These are phyloP conservation scores for Catostomus latipinnis DNA, from an alignment of 2,797 vertebrate genomes.

Conservation along the genomic window DNA sequence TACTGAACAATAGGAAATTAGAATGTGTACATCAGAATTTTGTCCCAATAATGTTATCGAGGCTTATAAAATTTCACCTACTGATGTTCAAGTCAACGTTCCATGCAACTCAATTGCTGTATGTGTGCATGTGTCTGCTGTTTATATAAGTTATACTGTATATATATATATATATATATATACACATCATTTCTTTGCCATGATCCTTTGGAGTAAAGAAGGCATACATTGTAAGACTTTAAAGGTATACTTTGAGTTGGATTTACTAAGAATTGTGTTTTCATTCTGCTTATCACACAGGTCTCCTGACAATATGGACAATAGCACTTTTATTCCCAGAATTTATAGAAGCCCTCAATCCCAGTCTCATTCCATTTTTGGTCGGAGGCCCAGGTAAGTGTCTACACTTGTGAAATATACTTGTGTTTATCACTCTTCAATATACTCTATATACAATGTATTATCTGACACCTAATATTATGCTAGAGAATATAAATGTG, in stretches of 20 bases:
- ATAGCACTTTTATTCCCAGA: constrained; percentile 85
- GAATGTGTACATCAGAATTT: background rate
- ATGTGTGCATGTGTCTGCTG: background rate
- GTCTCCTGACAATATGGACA: constrained; percentile 88
- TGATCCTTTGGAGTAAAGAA: background rate
- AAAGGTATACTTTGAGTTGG: background rate
- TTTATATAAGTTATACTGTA: background rate
- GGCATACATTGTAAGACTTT: background rate
- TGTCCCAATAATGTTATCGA: background rate
- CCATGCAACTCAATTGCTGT: background rate
- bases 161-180: background rate
- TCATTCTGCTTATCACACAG: constrained; percentile 69
- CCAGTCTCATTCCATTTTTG: constrained; percentile 83
- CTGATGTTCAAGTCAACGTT: no score
- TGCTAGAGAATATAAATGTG: background rate
- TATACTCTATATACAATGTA: background rate
- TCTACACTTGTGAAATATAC: constrained; percentile 21
- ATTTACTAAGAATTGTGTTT: constrained; percentile 6
- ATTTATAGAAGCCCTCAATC: constrained; percentile 85
- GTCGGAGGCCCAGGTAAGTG: constrained; percentile 90
- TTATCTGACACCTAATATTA: background rate
- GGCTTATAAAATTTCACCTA: no score
- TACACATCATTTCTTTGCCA: background rate
- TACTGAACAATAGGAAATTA: background rate
- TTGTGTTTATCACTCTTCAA: constrained; percentile 1